Evolutionary conservation across 2,888 invertebrate genomes (phyloP).

Genomic region (Hoplodrina ambigua): DNA sequence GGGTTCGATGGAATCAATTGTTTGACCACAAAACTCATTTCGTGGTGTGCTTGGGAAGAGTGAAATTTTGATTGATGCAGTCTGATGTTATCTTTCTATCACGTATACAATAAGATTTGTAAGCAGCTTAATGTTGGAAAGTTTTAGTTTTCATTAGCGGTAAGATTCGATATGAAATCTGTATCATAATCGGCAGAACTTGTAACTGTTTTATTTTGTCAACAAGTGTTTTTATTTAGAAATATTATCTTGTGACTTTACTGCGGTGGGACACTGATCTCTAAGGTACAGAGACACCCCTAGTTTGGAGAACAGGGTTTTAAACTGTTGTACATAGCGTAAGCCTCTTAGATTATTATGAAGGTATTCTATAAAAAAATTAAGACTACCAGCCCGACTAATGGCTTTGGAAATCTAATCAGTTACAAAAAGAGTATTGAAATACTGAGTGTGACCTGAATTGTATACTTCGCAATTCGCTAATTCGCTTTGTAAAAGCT

Average conservation of each 20-base stretch:
- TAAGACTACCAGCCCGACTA: too few relatives aligned
- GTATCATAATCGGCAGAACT: conserved; percentile 27
- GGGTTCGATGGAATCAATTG: conserved; percentile 78
- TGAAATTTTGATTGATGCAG: conserved; percentile 79
- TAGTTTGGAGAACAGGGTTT: too few relatives aligned
- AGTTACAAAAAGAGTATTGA: too few relatives aligned
- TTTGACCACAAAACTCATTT: conserved; percentile 89
- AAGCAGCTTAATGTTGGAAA: conserved; percentile 60
- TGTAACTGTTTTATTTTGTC: conserved; percentile 6
- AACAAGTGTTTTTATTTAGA: background rate
- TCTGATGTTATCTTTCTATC: conserved; percentile 61
- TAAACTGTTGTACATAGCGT: too few relatives aligned
- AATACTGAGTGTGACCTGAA: too few relatives aligned
- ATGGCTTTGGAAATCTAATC: too few relatives aligned
- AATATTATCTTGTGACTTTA: too few relatives aligned
- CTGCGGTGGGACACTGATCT: too few relatives aligned
- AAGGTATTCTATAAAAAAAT: too few relatives aligned
- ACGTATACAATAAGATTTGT: conserved; percentile 64
- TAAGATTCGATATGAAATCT: conserved; percentile 46
- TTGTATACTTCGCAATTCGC: background rate
- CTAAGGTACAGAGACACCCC: too few relatives aligned
- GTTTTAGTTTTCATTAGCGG: conserved; percentile 58
- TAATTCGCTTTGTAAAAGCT: background rate
- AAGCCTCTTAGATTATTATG: too few relatives aligned
- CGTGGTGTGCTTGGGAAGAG: conserved; percentile 75